A percentile compares a stretch with the other conserved stretches of the same genome.
These are phyloP conservation scores for Eutrigla gurnardus DNA, from an alignment of 2,797 vertebrate species.

Conservation along the genomic window DNA sequence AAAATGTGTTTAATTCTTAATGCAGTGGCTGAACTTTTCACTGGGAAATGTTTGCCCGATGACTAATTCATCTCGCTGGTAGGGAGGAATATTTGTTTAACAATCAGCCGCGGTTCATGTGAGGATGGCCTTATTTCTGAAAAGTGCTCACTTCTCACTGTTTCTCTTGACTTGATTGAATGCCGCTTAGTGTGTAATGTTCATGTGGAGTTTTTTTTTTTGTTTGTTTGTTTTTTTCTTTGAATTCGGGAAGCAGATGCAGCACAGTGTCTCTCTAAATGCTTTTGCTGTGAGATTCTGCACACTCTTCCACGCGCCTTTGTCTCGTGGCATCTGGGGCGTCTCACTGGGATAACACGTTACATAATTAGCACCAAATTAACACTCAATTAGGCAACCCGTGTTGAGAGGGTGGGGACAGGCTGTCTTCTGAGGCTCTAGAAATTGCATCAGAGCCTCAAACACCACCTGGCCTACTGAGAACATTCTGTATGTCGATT, in stretches of 20 bases:
- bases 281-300: constrained; percentile 45
- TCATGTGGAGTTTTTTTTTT: not conserved
- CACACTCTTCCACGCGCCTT: constrained; percentile 60
- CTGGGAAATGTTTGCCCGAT: constrained; percentile 62
- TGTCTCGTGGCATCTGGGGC: constrained; percentile 76
- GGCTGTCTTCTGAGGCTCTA: constrained; percentile 69
- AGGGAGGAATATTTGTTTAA: constrained; percentile 57
- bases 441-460: constrained; percentile 66
- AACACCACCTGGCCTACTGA: constrained; percentile 64
- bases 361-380: constrained; percentile 85
- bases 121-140: constrained; percentile 28
- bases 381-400: constrained; percentile 81
- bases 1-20: constrained; percentile 56
- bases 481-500: constrained; percentile 42
- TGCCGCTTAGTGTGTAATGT: not conserved
- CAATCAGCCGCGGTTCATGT: constrained; percentile 43
- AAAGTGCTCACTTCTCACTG: constrained; percentile 4
- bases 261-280: constrained; percentile 35
- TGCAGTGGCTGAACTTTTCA: constrained; percentile 43
- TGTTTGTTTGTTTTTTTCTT: constrained; percentile 7
- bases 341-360: constrained; percentile 76
- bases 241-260: constrained; percentile 48
- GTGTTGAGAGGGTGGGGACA: constrained; percentile 74
- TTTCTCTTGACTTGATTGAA: constrained; percentile 32
- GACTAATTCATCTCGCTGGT: constrained; percentile 60